phyloP scores from a whole-genome alignment of 2,888 invertebrate genomes.

The Junonia oenone region DNA sequence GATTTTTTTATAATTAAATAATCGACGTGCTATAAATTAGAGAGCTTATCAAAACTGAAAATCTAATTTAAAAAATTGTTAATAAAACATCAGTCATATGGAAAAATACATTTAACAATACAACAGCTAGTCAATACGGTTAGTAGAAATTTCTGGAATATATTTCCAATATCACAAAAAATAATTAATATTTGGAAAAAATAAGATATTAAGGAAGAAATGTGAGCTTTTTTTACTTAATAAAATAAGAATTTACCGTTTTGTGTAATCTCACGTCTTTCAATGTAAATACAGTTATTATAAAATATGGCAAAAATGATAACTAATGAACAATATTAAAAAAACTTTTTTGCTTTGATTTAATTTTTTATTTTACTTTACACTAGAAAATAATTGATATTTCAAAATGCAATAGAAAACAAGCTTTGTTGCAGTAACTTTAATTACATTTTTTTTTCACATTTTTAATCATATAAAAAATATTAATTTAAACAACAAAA shows the following conservation, averaged over 20 bases:
- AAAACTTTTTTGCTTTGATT: neutral
- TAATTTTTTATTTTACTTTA: neutral
- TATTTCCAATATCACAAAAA: constrained; percentile 39
- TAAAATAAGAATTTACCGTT: neutral
- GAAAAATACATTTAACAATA: constrained; percentile 29
- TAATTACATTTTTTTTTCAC: neutral
- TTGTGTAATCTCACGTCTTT: neutral
- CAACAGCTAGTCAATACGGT: constrained; percentile 35
- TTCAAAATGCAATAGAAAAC: constrained; percentile 2
- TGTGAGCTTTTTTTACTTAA: neutral
- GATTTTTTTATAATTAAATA: neutral
- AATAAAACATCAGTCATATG: constrained; percentile 43
- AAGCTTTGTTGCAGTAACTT: constrained; percentile 2
- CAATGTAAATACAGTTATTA: constrained; percentile 5
- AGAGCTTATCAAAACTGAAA: constrained; percentile 56
- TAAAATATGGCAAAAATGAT: constrained; percentile 19
- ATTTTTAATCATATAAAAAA: neutral
- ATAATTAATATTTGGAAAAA: constrained; percentile 23
- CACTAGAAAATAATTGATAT: constrained; percentile 1
- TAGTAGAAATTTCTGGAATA: constrained; percentile 38
- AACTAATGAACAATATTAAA: neutral
- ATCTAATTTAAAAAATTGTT: constrained; percentile 13
- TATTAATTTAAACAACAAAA: too few species aligned
- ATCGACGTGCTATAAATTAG: constrained; percentile 39
- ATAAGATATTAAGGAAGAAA: constrained; percentile 18